Base-by-base conservation (phyloP, 2,888 invertebrate species). In the Aleiodes leptofemur region DNA sequence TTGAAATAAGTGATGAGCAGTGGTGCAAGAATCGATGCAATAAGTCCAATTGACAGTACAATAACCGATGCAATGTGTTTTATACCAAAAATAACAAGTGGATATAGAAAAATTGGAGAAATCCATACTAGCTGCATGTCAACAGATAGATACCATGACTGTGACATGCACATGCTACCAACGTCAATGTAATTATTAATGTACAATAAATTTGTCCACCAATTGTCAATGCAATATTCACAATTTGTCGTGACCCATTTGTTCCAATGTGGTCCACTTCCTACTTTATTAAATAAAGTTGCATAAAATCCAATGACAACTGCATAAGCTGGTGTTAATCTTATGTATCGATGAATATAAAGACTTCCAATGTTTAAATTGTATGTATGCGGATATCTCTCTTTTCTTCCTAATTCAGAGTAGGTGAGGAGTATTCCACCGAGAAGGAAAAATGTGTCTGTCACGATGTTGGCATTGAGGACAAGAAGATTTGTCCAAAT, bases 61-160 rank as follows among this genome's bases (percentile, higher is more conserved):
- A 83, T 6, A 74, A 90, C 77, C 1, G 90, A 89, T 9, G 84
- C 72, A 43, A 84, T 50, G 29, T 87, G 83, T 0, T 87, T 70
- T 0, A 83, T 11, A 3, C 80, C 70, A 7, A 88, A 77, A 66
- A 87, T 83, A 3, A 90, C 90, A 31, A 92, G 80, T 0, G 91
- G 90, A 73, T 91, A 90, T 3, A 93, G 86, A 73, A 93, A 86
- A 1, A 93, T 78, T 1, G 92, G 92, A 0, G 92, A 91, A 11
- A 92, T 75, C 80, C 91, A 87, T 81, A 91, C 92, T 51, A 93
- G 83, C 82, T 93, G 93, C 80, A 91, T 92, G 80, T 93, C 93
- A 11, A 92, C 91, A 3, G 92, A 90, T 56, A 93, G 84, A 80
- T 92, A 93, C 93, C 93, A 93, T 0, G 91, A 90, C 80, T 92